Evolutionary conservation across 2,113 vertebrate genomes (phyloP), one percentile per base, ranked within the genome.

Genomic region (Seriola aureovittata): DNA sequence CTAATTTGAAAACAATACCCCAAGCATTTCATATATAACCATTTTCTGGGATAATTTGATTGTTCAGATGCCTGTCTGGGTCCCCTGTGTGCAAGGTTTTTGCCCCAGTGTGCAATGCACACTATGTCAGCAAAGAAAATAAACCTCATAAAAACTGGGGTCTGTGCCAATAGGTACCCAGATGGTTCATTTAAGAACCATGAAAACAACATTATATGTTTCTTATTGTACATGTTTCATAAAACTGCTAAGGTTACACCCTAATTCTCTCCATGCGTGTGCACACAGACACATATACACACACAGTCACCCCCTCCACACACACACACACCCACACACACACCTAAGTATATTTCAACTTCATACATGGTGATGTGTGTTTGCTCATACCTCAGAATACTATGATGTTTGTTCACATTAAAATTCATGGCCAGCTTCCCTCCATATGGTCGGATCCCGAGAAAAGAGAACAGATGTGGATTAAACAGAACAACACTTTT

Each of bases 1-100:
- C 70, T 90, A 85, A 93, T 94, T 92, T 90, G 87, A 85, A 89
- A 93, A 93, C 79, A 88, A 91, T 90, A 85, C 87, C 89, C 83
- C 14, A 60, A 92, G 71, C 83, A 87, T 86, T 87, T 86, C 75
- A 81, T 84, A 78, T 87, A 84, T 85, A 90, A 87, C 75, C 65
- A 80, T 90, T 89, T 88, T 85, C 82, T 89, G 72, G 82, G 78
- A 84, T 91, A 90, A 93, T 89, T 85, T 85, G 68, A 90, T 82
- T 87, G 82, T 78, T 76, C 82, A 38, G 59, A 80, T 81, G 72
- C 70, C 85, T 88, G 75, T 76, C 59, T 57, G 68, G 46, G 81
- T 85, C 85, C 76, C 85, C 46, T 44, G 81, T 72, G 89, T 84
- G 69, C 82, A 74, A 71, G 71, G 65, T 48, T 82, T 79, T 80